phyloP scores from a whole-genome alignment of 2,888 invertebrate species.

The Lobophora halterata region DNA sequence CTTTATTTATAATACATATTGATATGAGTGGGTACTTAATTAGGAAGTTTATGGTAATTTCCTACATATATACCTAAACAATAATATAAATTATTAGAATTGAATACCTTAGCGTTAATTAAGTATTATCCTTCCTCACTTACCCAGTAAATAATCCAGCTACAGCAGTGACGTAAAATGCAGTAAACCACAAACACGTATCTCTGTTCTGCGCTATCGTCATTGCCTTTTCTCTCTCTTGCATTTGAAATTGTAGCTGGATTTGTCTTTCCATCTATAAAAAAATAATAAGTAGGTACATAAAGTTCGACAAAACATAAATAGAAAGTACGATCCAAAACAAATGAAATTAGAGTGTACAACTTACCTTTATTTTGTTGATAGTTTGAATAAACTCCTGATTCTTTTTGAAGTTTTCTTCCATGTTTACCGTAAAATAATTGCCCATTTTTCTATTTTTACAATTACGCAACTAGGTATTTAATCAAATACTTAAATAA shows the following conservation, averaged over 20 bases:
- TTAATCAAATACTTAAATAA: conserved; percentile 1
- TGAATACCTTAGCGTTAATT: not conserved
- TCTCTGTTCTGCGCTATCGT: conserved; percentile 86
- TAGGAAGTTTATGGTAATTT: too few species aligned
- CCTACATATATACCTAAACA: not conserved
- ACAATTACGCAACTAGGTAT: too few species aligned
- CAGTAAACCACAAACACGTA: conserved; percentile 85
- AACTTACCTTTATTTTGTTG: conserved; percentile 82
- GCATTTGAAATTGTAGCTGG: conserved; percentile 89
- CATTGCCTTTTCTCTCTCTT: conserved; percentile 86
- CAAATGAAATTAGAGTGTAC: too few species aligned
- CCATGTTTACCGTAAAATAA: conserved; percentile 80
- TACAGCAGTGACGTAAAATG: conserved; percentile 83
- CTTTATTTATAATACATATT: not conserved
- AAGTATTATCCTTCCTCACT: conserved; percentile 47
- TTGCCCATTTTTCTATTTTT: conserved; percentile 77
- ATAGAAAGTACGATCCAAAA: not conserved
- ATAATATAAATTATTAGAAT: too few species aligned
- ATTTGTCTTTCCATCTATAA: conserved; percentile 89
- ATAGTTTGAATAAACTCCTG: conserved; percentile 85
- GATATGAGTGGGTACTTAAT: not conserved
- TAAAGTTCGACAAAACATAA: conserved; percentile 14
- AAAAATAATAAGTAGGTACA: conserved; percentile 2
- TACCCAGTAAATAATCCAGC: conserved; percentile 78
- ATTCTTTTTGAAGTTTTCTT: conserved; percentile 85